Percentiles rank a stretch among this genome's conserved stretches.
phyloP scores from a whole-genome alignment of 2,888 invertebrate genomes.

The Lepidocyrtinus sp. region DNA sequence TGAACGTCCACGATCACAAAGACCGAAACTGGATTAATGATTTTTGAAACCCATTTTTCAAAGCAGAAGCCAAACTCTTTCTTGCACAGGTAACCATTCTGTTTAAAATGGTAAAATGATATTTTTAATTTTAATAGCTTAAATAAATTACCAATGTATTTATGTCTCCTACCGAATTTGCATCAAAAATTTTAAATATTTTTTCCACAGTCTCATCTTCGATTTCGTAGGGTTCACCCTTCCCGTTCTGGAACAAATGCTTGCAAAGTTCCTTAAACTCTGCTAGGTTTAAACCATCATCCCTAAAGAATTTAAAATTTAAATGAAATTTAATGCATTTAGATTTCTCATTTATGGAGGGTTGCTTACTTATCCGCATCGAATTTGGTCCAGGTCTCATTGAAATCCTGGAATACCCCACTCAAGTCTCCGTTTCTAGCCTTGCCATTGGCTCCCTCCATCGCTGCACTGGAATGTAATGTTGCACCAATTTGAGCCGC shows the following conservation, averaged over 20 bases:
- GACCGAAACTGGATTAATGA: constrained; percentile 88
- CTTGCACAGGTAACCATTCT: constrained; percentile 81
- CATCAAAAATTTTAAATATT: constrained; percentile 87
- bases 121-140: constrained; percentile 68
- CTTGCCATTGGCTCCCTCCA: neutral
- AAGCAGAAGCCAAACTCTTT: neutral
- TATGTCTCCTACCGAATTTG: constrained; percentile 75
- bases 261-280: constrained; percentile 84
- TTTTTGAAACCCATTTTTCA: constrained; percentile 73
- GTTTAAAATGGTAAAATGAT: constrained; percentile 91
- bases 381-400: neutral
- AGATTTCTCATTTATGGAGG: neutral
- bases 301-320: too few species aligned
- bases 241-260: constrained; percentile 88
- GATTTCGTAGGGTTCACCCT: constrained; percentile 86
- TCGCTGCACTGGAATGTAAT: too few species aligned
- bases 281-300: constrained; percentile 84
- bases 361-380: constrained; percentile 5
- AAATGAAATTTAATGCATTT: constrained; percentile 17
- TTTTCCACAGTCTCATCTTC: constrained; percentile 81
- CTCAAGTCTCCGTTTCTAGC: neutral
- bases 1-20: constrained; percentile 97
- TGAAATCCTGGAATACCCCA: neutral
- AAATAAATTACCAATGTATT: neutral
- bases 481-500: neutral